Conservation (phyloP, 2,888 invertebrate genomes). For the Phytoseiulus persimilis region DNA sequence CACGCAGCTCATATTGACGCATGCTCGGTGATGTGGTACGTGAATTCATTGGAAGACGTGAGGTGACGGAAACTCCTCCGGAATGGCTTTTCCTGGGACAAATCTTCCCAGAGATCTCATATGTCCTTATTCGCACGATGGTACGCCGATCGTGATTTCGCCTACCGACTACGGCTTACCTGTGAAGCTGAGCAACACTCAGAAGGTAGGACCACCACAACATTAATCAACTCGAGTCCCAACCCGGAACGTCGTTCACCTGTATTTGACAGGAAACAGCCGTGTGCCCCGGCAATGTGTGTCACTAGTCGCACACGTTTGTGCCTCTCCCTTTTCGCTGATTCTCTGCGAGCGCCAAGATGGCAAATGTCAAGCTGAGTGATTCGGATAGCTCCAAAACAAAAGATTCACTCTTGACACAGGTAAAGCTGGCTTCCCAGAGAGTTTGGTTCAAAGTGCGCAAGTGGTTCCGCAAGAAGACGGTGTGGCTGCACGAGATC, state of each 20-base stretch:
- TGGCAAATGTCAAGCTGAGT: no score
- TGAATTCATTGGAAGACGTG: background rate
- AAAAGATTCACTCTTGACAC: no score
- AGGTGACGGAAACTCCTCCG: background rate
- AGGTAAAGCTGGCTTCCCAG: background rate
- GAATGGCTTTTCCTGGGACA: background rate
- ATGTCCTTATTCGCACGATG: constrained; percentile 32
- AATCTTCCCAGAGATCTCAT: constrained; percentile 10
- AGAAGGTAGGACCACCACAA: background rate
- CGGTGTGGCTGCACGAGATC: background rate
- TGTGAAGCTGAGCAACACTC: background rate
- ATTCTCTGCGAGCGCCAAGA: no score
- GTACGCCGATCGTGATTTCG: constrained; percentile 23
- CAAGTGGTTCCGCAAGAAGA: background rate
- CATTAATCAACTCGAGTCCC: no score
- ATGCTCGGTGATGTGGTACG: background rate
- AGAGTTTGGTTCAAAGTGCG: background rate
- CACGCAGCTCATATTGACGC: background rate
- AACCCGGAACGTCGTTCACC: no score
- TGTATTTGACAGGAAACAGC: no score
- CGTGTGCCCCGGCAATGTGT: no score
- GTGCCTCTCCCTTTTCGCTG: no score
- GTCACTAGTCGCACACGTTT: no score
- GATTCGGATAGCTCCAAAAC: no score
- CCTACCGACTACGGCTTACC: background rate